Base-by-base conservation (phyloP, 2,797 vertebrate species). In the Pangasius larnaudii region DNA sequence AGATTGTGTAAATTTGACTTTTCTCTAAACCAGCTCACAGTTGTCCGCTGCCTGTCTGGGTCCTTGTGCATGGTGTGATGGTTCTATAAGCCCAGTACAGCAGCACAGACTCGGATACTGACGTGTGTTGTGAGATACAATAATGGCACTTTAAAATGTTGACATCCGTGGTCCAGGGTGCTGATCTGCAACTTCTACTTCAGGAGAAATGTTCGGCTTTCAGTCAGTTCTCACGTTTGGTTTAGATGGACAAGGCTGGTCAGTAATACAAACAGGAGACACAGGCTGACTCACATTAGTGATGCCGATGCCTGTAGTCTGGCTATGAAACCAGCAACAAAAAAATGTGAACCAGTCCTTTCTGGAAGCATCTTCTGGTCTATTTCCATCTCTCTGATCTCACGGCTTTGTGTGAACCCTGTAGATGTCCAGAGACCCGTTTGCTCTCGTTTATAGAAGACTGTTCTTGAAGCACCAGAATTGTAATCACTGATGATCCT, bases 61-160 rank as follows among this genome's bases (percentile, higher is more conserved):
- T 22, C 63, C 49, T n/a, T 39, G 49, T 56, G 59, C 72, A 59
- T 2, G 33, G 51, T 11, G 18, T 67, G 39, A 51, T 24, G 10
- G 53, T 59, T 16, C 27, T 74, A 71, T 56, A 59, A 36, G 65
- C 67, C 61, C 39, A 24, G 39, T 30, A 65, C 49, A 53, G 58
- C 71, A 39, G 30, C 39, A 80, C 42, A 59, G 53, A 81, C 30
- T 56, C 19, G 9, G 79, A 86, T 84, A 84, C 71, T 77, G 59
- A 72, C 49, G 30, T 33, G 67, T 81, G 51, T 51, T 65, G 33
- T 46, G 56, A 72, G 65, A 59, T 36, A 87, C 46, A 58, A 74
- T 85, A 89, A 89, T 87, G 88, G 88, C 88, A 89, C 88, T 87
- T 89, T 19, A 75, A 69, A 53, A 75, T 39, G 24, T 39, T 65